Evolutionary conservation across 30 jellyfish, hydroid and myxozoan species (phyloP).

Genomic region (Mastigias papua): DNA sequence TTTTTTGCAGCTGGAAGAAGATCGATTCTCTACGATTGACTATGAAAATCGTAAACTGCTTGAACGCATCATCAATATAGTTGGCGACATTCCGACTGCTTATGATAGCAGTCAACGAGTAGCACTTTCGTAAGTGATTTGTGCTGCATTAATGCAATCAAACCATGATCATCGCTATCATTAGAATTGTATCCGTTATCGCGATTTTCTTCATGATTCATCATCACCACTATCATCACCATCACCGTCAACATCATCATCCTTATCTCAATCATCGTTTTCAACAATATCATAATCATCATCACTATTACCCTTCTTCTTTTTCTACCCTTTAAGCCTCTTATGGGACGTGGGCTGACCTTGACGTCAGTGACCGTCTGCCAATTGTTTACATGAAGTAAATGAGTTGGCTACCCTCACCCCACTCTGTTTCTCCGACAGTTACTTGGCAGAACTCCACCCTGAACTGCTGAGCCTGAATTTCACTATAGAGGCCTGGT

Average conservation of each 20-base stretch:
- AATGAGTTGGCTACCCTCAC: too few relatives aligned
- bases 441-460: too few relatives aligned
- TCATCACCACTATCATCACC: not conserved
- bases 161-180: too few relatives aligned
- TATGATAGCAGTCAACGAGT: not conserved
- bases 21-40: slow-evolving; percentile 65
- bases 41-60: slow-evolving; percentile 58
- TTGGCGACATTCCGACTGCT: slow-evolving; percentile 32
- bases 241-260: not conserved
- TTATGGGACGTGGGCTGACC: too few relatives aligned
- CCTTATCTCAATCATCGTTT: not conserved
- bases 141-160: too few relatives aligned
- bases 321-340: too few relatives aligned
- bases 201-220: not conserved
- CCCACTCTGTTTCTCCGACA: too few relatives aligned
- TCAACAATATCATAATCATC: not conserved
- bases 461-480: too few relatives aligned
- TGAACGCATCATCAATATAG: slow-evolving; percentile 60
- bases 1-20: slow-evolving; percentile 74
- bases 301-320: not conserved
- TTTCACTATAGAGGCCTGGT: too few relatives aligned
- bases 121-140: not conserved
- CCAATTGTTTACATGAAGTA: too few relatives aligned
- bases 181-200: too few relatives aligned
- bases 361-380: too few relatives aligned